These are phyloP conservation scores for Epinotia demarniana DNA, from an alignment of 2,888 invertebrate species.

Conservation along the genomic window DNA sequence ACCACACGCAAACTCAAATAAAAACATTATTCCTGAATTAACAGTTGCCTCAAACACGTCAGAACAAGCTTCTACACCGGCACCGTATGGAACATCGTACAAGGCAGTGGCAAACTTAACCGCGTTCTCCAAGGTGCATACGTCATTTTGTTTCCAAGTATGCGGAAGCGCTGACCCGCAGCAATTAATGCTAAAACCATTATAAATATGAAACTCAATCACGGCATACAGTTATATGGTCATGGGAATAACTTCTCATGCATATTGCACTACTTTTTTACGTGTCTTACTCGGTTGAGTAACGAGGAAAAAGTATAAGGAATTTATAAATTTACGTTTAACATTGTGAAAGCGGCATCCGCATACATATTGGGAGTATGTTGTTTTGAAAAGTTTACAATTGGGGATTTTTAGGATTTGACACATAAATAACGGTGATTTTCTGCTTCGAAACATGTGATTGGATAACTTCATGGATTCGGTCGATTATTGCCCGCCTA, in stretches of 20 bases:
- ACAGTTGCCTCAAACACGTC: constrained; percentile 5
- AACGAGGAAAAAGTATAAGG: constrained; percentile 43
- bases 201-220: constrained; percentile 45
- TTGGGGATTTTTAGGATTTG: not conserved
- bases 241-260: constrained; percentile 42
- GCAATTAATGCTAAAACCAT: constrained; percentile 42
- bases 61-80: constrained; percentile 5
- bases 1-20: not conserved
- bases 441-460: not conserved
- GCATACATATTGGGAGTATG: not conserved
- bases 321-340: constrained; percentile 49
- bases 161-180: constrained; percentile 37
- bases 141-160: not conserved
- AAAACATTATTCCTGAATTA: constrained; percentile 2
- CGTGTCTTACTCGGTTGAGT: constrained; percentile 32
- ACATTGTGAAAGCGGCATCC: not conserved
- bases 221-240: constrained; percentile 38
- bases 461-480: too few relatives aligned
- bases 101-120: not conserved
- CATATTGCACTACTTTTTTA: constrained; percentile 40
- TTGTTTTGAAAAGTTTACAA: not conserved
- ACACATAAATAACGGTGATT: not conserved
- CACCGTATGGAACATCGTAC: not conserved
- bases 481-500: too few relatives aligned
- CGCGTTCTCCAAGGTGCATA: not conserved